Conservation (phyloP, 1,140 invertebrate species). For the Aricia agestis region DNA sequence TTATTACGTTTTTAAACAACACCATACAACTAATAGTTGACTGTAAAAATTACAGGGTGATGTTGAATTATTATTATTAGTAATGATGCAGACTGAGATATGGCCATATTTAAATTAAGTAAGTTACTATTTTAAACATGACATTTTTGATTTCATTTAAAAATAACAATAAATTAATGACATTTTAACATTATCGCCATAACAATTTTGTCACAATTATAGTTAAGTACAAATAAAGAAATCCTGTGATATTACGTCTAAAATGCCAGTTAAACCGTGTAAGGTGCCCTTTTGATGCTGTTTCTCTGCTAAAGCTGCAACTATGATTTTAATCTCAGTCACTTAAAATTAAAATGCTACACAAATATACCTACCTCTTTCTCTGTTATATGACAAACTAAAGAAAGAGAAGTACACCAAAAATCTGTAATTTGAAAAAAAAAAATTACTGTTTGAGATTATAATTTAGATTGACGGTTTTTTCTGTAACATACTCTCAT, state of each 20-base stretch:
- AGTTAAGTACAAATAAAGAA: slow-evolving; percentile 8
- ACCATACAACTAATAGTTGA: neutral
- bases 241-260: slow-evolving; percentile 4
- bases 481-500: too few relatives aligned
- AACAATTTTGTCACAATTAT: slow-evolving; percentile 7
- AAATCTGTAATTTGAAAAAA: too few relatives aligned
- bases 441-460: too few relatives aligned
- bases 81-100: neutral
- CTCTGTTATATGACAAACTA: too few relatives aligned
- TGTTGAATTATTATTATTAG: neutral
- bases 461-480: too few relatives aligned
- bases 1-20: too few relatives aligned
- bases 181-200: neutral
- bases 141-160: neutral
- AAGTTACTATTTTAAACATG: slow-evolving; percentile 4
- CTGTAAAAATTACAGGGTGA: neutral
- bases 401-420: too few relatives aligned
- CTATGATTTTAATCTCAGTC: neutral
- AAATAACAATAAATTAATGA: neutral
- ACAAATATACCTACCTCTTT: too few relatives aligned
- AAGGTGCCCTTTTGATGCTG: neutral
- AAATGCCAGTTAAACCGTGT: neutral
- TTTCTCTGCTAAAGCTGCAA: neutral
- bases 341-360: too few relatives aligned
- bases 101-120: slow-evolving; percentile 3